Base-by-base conservation (phyloP, 1,140 invertebrate genomes). In the Hermetia illucens region DNA sequence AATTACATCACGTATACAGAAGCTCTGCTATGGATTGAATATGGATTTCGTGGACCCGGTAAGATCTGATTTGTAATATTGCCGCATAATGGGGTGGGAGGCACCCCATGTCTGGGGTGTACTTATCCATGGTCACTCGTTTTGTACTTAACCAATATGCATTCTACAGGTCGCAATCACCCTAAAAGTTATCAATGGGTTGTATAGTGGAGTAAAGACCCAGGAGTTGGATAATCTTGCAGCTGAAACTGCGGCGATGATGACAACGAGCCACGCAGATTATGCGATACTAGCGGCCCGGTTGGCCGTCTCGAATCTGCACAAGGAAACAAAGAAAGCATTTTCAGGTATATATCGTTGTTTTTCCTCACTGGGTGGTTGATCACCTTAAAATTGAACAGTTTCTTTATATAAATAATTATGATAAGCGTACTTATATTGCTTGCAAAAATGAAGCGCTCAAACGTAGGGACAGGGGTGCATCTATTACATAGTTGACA, bases 31-130 rank as follows among this genome's bases (percentile, higher is more conserved):
- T 71, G 88, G 87, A 21, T 68, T 98, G 3, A 89, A 97, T 59
- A 85, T 83, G 75, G 89, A 97, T 39, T 96, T 85, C 71, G 79
- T 98, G 27, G 90, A 97, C 63, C 91, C 94, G 17, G 90, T 94
- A 72, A 77, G 72, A 73, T 10, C 4, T 17, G n/a, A n/a, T n/a
- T n/a, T n/a, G n/a, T n/a, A n/a, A 13, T n/a, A n/a, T n/a, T n/a
- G n/a, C n/a, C n/a, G n/a, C n/a, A n/a, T n/a, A n/a, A n/a, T n/a
- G n/a, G n/a, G n/a, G n/a, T n/a, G n/a, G n/a, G n/a, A n/a, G n/a
- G n/a, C n/a, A n/a, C n/a, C n/a, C n/a, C n/a, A n/a, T n/a, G 24
- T 25, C 24, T 25, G n/a, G 6, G 24, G 24, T n/a, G n/a, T 8
- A 25, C 24, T 25, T 25, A 25, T n/a, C n/a, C n/a, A n/a, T n/a